These are phyloP conservation scores for Myotis brandtii DNA, from an alignment of 2,113 vertebrate genomes.

Conservation along the genomic window DNA sequence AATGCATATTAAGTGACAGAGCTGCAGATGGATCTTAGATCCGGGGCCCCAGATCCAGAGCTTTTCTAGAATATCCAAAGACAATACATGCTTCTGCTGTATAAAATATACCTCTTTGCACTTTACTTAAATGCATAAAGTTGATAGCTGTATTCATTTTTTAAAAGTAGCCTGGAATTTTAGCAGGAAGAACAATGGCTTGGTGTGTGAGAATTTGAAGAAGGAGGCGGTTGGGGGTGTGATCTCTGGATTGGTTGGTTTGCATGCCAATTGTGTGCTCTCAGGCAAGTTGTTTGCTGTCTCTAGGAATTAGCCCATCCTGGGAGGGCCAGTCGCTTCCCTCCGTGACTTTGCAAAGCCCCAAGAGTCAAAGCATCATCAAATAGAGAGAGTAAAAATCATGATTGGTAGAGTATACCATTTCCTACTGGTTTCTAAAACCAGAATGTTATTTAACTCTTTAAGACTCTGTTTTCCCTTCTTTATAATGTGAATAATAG, in stretches of 20 bases:
- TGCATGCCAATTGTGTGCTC: not conserved
- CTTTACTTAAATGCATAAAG: not conserved
- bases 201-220: not conserved
- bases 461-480: not conserved
- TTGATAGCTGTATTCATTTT: not conserved
- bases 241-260: not conserved
- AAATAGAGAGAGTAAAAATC: not conserved
- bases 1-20: not conserved
- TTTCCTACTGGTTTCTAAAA: not conserved
- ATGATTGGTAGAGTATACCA: not conserved
- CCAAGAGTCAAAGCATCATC: not conserved
- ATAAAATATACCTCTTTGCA: not conserved
- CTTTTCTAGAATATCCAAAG: not conserved
- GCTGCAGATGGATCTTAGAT: not conserved
- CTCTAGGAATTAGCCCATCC: not conserved
- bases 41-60: not conserved
- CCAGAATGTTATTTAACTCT: not conserved
- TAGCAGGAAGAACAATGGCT: not conserved
- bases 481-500: not conserved
- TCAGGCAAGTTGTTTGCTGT: rapidly evolving
- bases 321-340: not conserved
- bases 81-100: not conserved
- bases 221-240: not conserved
- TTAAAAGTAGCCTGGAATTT: not conserved
- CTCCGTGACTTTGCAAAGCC: not conserved